Conservation (phyloP, 1,140 invertebrate species). For the Phenacoccus solenopsis region DNA sequence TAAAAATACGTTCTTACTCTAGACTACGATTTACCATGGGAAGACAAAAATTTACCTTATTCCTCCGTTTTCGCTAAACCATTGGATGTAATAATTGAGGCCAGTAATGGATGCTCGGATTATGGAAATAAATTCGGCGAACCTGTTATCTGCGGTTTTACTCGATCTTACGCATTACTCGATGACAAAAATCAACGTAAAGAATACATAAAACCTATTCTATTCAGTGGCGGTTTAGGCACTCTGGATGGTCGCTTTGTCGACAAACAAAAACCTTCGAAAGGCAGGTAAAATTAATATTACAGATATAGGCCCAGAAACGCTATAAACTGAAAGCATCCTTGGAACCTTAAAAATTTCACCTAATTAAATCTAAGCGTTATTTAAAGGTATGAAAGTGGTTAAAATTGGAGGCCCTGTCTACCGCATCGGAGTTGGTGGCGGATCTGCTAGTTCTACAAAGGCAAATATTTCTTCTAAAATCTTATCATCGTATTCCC, state of each 20-base stretch:
- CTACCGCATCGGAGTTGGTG: constrained; percentile 93
- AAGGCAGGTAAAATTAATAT: constrained; percentile 38
- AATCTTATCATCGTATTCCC: too few relatives aligned
- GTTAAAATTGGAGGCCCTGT: constrained; percentile 94
- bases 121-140: constrained; percentile 99
- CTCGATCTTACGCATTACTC: constrained; percentile 73
- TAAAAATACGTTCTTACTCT: too few relatives aligned
- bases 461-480: constrained; percentile 42
- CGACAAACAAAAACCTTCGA: constrained; percentile 53
- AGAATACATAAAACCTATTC: constrained; percentile 96
- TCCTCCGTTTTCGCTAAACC: constrained; percentile 83
- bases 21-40: constrained; percentile 79
- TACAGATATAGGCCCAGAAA: background rate
- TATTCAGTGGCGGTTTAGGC: constrained; percentile 95
- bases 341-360: too few relatives aligned
- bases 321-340: too few relatives aligned
- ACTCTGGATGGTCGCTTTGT: constrained; percentile 69
- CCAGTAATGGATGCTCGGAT: constrained; percentile 94
- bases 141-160: constrained; percentile 82
- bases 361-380: background rate
- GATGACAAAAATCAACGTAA: constrained; percentile 37
- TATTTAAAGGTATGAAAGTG: constrained; percentile 55
- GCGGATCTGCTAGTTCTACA: constrained; percentile 91
- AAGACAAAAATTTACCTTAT: constrained; percentile 59
- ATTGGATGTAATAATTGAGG: constrained; percentile 78